Percentiles rank a stretch among this genome's conserved stretches.
Evolutionary conservation across 1,140 invertebrate genomes (phyloP).

Genomic region (Akabosia matsudoensis): DNA sequence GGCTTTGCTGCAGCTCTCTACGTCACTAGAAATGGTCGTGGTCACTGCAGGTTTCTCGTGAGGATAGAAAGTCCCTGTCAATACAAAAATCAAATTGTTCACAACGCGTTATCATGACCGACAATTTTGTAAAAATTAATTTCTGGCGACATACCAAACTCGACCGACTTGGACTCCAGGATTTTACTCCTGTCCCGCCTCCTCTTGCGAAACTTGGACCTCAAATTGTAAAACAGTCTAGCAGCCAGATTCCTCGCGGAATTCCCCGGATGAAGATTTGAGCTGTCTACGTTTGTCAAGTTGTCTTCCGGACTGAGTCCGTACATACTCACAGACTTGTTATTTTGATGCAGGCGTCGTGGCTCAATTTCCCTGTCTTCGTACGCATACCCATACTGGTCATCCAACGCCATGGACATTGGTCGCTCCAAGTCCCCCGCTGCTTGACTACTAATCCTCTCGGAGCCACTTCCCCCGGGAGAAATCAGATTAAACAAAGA

Average conservation of each 20-base stretch:
- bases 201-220: conserved; percentile 39
- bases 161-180: conserved; percentile 37
- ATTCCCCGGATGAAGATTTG: background rate
- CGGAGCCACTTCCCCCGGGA: background rate
- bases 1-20: no score
- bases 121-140: no score
- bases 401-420: background rate
- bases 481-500: conserved; percentile 6
- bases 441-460: background rate
- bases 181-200: conserved; percentile 38
- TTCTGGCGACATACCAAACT: conserved; percentile 41
- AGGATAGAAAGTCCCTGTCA: no score
- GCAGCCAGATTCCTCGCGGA: conserved; percentile 36
- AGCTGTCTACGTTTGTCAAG: background rate
- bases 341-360: background rate
- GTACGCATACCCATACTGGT: conserved; percentile 11
- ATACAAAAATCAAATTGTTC: no score
- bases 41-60: no score
- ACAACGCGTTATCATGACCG: background rate
- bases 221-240: conserved; percentile 38
- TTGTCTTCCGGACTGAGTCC: conserved; percentile 20
- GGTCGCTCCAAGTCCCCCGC: background rate
- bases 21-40: no score
- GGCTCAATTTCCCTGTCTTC: background rate
- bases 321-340: conserved; percentile 44